Conservation (phyloP, 2,113 vertebrate species). For the Myodes glareolus region DNA sequence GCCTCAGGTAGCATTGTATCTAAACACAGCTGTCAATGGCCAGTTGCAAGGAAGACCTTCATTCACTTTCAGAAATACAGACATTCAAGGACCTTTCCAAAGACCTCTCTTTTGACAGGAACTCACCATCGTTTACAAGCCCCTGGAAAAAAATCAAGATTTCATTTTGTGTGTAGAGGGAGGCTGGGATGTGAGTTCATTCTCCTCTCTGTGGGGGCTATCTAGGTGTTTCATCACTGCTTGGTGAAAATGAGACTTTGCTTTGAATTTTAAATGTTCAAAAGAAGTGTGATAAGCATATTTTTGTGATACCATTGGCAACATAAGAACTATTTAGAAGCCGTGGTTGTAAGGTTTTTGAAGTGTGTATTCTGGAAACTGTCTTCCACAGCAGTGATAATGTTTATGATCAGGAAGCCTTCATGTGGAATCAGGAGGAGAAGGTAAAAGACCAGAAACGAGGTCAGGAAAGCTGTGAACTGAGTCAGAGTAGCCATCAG, state of each 20-base stretch:
- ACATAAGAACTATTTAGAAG: not conserved
- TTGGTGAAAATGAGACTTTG: constrained; percentile 27
- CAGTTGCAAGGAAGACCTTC: not conserved
- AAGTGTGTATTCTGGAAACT: not conserved
- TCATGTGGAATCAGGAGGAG: not conserved
- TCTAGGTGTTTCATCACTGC: not conserved
- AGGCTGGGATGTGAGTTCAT: not conserved
- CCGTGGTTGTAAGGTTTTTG: not conserved
- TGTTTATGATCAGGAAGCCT: not conserved
- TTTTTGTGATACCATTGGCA: constrained; percentile 19
- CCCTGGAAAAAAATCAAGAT: not conserved
- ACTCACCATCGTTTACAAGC: not conserved
- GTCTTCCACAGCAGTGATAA: not conserved
- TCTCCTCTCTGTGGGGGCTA: not conserved
- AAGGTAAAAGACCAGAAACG: not conserved
- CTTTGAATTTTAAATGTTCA: constrained; percentile 16
- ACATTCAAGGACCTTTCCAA: not conserved
- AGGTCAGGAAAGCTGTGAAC: not conserved
- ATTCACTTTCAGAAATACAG: not conserved
- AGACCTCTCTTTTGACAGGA: constrained; percentile 11
- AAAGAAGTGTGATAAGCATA: not conserved
- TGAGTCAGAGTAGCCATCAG: not conserved
- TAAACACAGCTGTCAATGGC: not conserved
- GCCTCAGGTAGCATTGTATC: not conserved
- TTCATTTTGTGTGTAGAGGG: not conserved